phyloP scores from a whole-genome alignment of 1,140 invertebrate species.

The Drosophila arizonae region DNA sequence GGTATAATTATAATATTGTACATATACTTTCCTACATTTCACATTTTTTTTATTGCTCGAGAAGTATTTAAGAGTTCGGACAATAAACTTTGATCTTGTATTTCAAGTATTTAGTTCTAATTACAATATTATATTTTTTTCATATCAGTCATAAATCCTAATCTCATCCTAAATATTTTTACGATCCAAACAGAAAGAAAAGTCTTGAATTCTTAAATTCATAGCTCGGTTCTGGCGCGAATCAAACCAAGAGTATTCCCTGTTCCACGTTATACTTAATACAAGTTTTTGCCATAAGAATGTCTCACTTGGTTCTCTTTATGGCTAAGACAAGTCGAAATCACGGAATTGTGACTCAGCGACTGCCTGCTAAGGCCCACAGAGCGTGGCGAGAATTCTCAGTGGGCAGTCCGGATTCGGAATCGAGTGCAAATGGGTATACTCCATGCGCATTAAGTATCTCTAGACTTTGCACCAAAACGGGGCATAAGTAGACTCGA shows the following conservation, averaged over 20 bases:
- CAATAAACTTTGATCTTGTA: no score
- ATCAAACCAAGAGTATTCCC: background rate
- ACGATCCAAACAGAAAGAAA: no score
- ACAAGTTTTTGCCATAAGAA: background rate
- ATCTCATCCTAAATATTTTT: no score
- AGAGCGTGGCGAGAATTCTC: slow-evolving; percentile 15
- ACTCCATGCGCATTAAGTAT: slow-evolving; percentile 5
- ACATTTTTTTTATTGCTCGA: no score
- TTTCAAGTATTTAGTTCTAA: no score
- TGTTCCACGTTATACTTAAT: background rate
- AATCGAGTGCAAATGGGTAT: background rate
- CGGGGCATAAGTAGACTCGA: slow-evolving; percentile 23
- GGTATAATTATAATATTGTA: no score
- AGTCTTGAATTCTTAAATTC: no score
- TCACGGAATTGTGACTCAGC: slow-evolving; percentile 11
- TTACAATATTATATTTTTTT: no score
- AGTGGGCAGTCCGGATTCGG: slow-evolving; percentile 26
- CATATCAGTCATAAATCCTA: no score
- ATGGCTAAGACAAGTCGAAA: slow-evolving; percentile 21
- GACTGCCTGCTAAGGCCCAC: slow-evolving; percentile 27
- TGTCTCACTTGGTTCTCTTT: slow-evolving; percentile 15
- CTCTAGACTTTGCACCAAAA: slow-evolving; percentile 13
- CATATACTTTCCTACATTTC: no score
- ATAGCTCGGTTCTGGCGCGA: no score
- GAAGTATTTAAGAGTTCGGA: no score